Evolutionary conservation across 1,140 invertebrate species (phyloP).

Genomic region (Heliconius hermathena): DNA sequence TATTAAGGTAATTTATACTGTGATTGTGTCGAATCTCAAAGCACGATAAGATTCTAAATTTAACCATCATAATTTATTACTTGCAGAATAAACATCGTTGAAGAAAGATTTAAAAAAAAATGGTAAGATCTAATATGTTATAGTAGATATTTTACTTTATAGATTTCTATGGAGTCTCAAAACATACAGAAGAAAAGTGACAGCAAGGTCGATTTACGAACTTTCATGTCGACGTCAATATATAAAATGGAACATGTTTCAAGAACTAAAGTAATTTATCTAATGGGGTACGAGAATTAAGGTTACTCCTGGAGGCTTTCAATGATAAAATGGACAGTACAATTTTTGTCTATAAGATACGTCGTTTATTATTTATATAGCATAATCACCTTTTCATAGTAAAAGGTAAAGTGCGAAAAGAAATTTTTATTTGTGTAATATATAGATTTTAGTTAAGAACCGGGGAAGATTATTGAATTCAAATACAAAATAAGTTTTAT

Average conservation of each 20-base stretch:
- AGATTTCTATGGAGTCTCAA: no score
- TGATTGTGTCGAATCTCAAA: no score
- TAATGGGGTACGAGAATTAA: constrained; percentile 24
- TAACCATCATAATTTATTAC: no score
- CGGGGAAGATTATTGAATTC: no score
- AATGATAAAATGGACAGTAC: background rate
- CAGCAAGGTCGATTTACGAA: constrained; percentile 4
- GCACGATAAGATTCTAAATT: no score
- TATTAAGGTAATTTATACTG: no score
- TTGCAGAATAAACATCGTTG: no score
- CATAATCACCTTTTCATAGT: background rate
- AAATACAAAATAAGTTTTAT: no score
- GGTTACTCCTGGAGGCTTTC: constrained; percentile 16
- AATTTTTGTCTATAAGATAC: background rate
- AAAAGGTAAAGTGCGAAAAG: background rate
- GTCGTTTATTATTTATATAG: constrained; percentile 1
- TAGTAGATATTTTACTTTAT: no score
- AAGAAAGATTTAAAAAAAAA: no score
- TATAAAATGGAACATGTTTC: constrained; percentile 18
- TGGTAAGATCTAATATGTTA: no score
- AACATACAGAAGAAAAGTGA: background rate
- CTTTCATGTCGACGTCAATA: constrained; percentile 16
- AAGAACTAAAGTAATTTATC: constrained; percentile 29
- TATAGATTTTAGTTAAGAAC: no score
- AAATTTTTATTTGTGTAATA: background rate